Evolutionary conservation across 1,140 invertebrate genomes (phyloP).

Genomic region (Zaprionus vittiger): DNA sequence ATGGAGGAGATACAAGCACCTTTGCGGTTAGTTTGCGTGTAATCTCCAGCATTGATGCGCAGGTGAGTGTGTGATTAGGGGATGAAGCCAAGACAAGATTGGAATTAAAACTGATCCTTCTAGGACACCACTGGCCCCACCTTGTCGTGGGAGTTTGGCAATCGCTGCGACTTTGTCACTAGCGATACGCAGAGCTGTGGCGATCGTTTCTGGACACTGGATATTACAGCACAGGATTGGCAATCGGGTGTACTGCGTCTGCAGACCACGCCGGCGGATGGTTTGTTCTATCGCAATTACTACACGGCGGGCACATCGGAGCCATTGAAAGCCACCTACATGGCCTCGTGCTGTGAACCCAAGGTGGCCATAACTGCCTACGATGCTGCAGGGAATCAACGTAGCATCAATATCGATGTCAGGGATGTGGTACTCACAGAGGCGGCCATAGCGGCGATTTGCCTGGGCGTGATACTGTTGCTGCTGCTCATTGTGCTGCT

Average conservation of each 20-base stretch:
- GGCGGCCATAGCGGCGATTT: slow-evolving; percentile 86
- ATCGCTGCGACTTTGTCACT: slow-evolving; percentile 69
- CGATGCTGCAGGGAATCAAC: slow-evolving; percentile 86
- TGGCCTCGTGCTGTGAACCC: slow-evolving; percentile 87
- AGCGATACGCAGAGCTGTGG: slow-evolving; percentile 84
- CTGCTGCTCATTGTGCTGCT: slow-evolving; percentile 85
- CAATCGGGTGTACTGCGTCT: slow-evolving; percentile 87
- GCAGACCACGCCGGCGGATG: slow-evolving; percentile 85
- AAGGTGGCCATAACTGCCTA: slow-evolving; percentile 86
- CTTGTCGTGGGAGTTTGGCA: slow-evolving; percentile 85
- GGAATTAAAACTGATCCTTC: slow-evolving; percentile 28
- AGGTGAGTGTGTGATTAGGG: slow-evolving; percentile 41
- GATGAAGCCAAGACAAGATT: neutral
- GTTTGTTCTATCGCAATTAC: slow-evolving; percentile 83
- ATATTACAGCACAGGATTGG: slow-evolving; percentile 86
- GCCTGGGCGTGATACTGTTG: slow-evolving; percentile 85
- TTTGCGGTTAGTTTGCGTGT: slow-evolving; percentile 75
- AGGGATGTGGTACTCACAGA: slow-evolving; percentile 76
- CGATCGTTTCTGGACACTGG: slow-evolving; percentile 87
- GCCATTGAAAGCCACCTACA: slow-evolving; percentile 86
- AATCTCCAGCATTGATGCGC: slow-evolving; percentile 61
- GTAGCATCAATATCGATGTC: slow-evolving; percentile 86
- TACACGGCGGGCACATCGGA: slow-evolving; percentile 87
- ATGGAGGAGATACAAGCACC: slow-evolving; percentile 75
- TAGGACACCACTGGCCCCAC: slow-evolving; percentile 83